A percentile compares a stretch with the other conserved stretches of the same genome.
Evolutionary conservation across 1,140 invertebrate genomes (phyloP).

Genomic region (Lucilia cuprina): DNA sequence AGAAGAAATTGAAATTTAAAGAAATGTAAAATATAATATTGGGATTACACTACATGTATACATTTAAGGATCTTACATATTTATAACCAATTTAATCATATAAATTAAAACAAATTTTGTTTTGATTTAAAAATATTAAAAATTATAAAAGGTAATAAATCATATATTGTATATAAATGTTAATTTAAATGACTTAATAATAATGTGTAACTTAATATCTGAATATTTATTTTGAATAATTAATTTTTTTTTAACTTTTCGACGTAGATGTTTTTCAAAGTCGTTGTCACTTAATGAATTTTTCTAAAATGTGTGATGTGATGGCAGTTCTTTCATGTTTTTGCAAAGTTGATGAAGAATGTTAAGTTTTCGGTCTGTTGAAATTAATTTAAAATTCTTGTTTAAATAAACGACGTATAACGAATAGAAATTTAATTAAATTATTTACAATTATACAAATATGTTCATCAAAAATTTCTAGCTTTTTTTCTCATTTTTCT

Average conservation of each 20-base stretch:
- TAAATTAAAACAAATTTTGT: no score
- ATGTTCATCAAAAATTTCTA: constrained; percentile 5
- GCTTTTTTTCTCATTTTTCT: background rate
- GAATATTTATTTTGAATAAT: background rate
- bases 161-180: no score
- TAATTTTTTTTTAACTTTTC: background rate
- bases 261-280: background rate
- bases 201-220: no score
- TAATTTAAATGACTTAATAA: no score
- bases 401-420: constrained; percentile 38
- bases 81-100: no score
- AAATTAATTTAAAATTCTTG: constrained; percentile 40
- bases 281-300: background rate
- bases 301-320: background rate
- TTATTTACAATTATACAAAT: constrained; percentile 29
- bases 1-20: no score
- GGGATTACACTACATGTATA: no score
- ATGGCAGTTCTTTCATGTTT: background rate
- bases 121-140: no score
- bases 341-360: constrained; percentile 18
- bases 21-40: no score
- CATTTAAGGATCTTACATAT: no score
- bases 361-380: constrained; percentile 36
- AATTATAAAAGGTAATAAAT: no score
- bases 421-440: constrained; percentile 39